Percentiles rank a stretch among this genome's conserved stretches.
These are phyloP conservation scores for Bombyx mandarina DNA, from an alignment of 1,140 invertebrate species.

Conservation along the genomic window DNA sequence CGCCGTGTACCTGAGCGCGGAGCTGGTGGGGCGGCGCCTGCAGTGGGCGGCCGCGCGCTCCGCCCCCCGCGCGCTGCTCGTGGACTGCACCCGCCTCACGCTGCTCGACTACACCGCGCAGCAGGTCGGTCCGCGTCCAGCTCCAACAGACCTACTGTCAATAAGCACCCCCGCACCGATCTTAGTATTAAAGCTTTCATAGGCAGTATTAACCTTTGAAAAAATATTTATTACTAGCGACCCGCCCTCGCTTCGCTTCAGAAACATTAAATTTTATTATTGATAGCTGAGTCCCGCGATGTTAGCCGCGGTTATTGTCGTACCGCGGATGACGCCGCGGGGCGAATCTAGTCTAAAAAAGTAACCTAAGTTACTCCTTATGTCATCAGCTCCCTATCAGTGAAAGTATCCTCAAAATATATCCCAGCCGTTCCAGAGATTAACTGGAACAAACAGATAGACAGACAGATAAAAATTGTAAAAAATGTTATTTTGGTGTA, in stretches of 20 bases:
- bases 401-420: neutral
- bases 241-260: too few relatives aligned
- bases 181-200: neutral
- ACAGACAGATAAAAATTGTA: too few relatives aligned
- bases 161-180: neutral
- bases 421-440: neutral
- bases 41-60: constrained; percentile 22
- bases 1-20: constrained; percentile 29
- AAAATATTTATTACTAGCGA: too few relatives aligned
- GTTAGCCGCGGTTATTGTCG: too few relatives aligned
- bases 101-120: constrained; percentile 45
- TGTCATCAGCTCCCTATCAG: neutral
- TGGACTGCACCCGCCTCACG: constrained; percentile 41
- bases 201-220: neutral
- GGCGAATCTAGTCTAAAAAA: too few relatives aligned
- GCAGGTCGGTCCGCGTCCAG: constrained; percentile 23
- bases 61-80: constrained; percentile 25
- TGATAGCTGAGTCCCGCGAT: too few relatives aligned
- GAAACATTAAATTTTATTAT: too few relatives aligned
- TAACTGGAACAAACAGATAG: too few relatives aligned
- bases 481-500: too few relatives aligned
- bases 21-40: constrained; percentile 21
- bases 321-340: too few relatives aligned
- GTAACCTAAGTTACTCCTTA: neutral
- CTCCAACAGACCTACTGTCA: neutral